Evolutionary conservation across 2,113 vertebrate genomes (phyloP).

Genomic region (Eptatretus burgeri): DNA sequence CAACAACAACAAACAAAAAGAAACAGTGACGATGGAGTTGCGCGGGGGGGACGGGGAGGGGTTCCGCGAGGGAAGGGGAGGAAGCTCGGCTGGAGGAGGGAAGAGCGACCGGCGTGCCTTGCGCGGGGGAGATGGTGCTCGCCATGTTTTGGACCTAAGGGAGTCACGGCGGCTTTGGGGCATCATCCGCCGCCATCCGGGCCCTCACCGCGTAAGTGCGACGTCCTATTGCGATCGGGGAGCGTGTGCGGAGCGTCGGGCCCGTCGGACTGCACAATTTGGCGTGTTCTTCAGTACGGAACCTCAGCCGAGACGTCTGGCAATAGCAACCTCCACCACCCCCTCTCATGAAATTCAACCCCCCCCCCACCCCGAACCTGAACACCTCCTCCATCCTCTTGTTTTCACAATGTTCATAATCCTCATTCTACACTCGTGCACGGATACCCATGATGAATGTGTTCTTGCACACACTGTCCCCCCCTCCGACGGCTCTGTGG

Average conservation of each 20-base stretch:
- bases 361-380: too few relatives aligned
- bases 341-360: too few relatives aligned
- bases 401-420: too few relatives aligned
- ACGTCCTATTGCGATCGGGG: not conserved
- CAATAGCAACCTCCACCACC: not conserved
- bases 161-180: not conserved
- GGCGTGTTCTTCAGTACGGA: not conserved
- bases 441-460: too few relatives aligned
- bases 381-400: too few relatives aligned
- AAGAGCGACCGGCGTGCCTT: slow-evolving; percentile 8
- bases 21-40: not conserved
- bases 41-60: not conserved
- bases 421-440: too few relatives aligned
- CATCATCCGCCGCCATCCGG: slow-evolving; percentile 3
- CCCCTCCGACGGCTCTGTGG: too few relatives aligned
- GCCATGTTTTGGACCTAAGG: slow-evolving; percentile 14
- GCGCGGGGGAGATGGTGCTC: slow-evolving; percentile 10
- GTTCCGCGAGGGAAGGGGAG: not conserved
- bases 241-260: not conserved
- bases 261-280: not conserved
- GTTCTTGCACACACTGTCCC: too few relatives aligned
- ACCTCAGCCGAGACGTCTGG: not conserved
- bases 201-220: not conserved
- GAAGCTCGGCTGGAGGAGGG: not conserved
- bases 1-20: too few relatives aligned